Conservation (phyloP, 1,140 invertebrate species). For the Hermetia illucens region DNA sequence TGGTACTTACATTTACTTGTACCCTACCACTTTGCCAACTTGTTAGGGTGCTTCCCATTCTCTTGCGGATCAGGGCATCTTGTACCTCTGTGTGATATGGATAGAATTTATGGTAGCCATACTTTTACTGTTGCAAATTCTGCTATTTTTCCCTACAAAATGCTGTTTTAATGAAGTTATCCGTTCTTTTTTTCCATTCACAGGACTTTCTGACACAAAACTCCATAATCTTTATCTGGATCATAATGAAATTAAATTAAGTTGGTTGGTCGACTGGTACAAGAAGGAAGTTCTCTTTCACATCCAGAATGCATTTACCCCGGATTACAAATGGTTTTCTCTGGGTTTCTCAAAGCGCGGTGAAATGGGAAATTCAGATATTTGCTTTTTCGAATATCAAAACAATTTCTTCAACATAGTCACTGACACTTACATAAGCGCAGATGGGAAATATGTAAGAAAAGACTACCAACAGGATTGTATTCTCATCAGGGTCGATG, state of each 20-base stretch:
- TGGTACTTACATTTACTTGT: no score
- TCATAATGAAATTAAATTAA: constrained; percentile 26
- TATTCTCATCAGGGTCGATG: constrained; percentile 45
- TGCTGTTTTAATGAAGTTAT: no score
- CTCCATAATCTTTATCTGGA: constrained; percentile 26
- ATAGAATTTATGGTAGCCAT: no score
- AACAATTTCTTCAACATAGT: constrained; percentile 27
- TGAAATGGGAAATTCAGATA: constrained; percentile 58
- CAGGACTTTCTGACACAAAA: constrained; percentile 27
- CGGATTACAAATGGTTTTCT: constrained; percentile 55
- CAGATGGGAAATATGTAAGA: constrained; percentile 44
- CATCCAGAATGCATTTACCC: constrained; percentile 27
- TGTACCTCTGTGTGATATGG: no score
- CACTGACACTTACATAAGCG: constrained; percentile 55
- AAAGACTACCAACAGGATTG: constrained; percentile 72
- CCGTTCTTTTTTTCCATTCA: not conserved
- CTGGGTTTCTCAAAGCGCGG: constrained; percentile 89
- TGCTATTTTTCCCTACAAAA: no score
- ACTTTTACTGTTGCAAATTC: no score
- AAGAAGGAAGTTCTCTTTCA: constrained; percentile 30
- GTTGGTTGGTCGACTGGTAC: constrained; percentile 31
- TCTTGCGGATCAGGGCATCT: no score
- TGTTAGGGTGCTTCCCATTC: no score
- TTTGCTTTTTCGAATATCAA: constrained; percentile 57
- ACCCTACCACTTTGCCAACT: no score